These are phyloP conservation scores for Napeogenes sylphis DNA, from an alignment of 2,888 invertebrate genomes.

Conservation along the genomic window DNA sequence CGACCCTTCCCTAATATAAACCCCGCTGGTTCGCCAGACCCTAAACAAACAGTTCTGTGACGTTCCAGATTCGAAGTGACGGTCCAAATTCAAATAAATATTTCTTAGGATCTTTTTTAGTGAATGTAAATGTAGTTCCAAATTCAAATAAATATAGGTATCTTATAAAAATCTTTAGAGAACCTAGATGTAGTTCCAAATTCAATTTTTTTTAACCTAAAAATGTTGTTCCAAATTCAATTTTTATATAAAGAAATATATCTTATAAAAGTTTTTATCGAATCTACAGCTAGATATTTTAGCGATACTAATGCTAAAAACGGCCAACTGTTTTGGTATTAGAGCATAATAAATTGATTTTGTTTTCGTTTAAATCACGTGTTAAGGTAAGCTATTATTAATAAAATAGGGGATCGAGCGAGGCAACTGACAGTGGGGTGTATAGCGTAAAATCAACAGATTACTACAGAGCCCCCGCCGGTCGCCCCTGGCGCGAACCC, in stretches of 20 bases:
- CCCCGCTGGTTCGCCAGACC: slow-evolving; percentile 66
- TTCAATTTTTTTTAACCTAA: too few species aligned
- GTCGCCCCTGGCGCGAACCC: slow-evolving; percentile 56
- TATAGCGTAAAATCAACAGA: slow-evolving; percentile 76
- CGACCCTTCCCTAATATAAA: slow-evolving; percentile 59
- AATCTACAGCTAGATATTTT: neutral
- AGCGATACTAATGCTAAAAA: neutral
- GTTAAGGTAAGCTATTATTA: slow-evolving; percentile 69
- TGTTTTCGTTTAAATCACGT: slow-evolving; percentile 57
- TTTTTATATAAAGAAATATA: too few species aligned
- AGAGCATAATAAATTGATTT: slow-evolving; percentile 47
- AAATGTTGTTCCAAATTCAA: too few species aligned
- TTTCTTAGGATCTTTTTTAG: too few species aligned
- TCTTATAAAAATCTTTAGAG: too few species aligned
- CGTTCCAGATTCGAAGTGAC: slow-evolving; percentile 30
- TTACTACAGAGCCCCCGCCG: slow-evolving; percentile 59
- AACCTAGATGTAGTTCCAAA: too few species aligned
- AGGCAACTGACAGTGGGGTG: slow-evolving; percentile 48
- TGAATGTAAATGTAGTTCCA: too few species aligned
- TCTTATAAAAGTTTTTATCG: too few species aligned
- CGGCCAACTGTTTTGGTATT: slow-evolving; percentile 36
- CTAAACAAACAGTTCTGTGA: slow-evolving; percentile 62
- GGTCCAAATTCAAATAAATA: slow-evolving; percentile 14
- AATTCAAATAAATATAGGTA: too few species aligned
- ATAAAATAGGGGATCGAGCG: slow-evolving; percentile 53